These are phyloP conservation scores for Cyclargus thomasi DNA, from an alignment of 1,140 invertebrate species.

Conservation along the genomic window DNA sequence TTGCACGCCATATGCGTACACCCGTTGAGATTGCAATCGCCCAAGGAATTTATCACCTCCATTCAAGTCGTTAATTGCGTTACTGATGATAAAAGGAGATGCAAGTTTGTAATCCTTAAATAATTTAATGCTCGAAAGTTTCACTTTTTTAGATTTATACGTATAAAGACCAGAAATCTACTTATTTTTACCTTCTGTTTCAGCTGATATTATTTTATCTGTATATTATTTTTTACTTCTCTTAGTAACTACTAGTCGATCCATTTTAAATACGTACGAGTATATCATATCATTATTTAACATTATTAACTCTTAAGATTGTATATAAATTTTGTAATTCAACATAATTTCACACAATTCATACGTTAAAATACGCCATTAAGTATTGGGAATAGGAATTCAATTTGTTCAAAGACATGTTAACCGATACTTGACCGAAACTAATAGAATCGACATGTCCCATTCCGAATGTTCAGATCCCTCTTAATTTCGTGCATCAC, in stretches of 20 bases:
- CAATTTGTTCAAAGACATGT: constrained; percentile 3
- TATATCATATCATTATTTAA: no score
- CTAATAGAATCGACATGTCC: constrained; percentile 2
- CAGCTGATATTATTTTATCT: background rate
- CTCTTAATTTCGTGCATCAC: constrained; percentile 17
- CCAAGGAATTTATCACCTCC: constrained; percentile 33
- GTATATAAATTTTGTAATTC: no score
- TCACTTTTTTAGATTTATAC: background rate
- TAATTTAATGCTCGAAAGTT: background rate
- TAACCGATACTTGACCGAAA: background rate
- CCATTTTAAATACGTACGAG: no score
- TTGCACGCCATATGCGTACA: constrained; percentile 51
- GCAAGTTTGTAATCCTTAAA: background rate
- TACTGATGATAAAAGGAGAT: constrained; percentile 5
- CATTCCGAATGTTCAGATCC: background rate
- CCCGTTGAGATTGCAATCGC: constrained; percentile 42
- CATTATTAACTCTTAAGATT: no score
- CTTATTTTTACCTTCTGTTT: background rate
- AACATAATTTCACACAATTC: no score
- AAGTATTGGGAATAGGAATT: background rate
- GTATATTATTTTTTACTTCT: background rate
- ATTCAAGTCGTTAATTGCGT: constrained; percentile 26
- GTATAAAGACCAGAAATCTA: background rate
- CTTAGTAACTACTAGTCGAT: no score
- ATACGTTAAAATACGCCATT: no score